phyloP scores from a whole-genome alignment of 2,113 vertebrate genomes.

The Crotophaga sulcirostris region DNA sequence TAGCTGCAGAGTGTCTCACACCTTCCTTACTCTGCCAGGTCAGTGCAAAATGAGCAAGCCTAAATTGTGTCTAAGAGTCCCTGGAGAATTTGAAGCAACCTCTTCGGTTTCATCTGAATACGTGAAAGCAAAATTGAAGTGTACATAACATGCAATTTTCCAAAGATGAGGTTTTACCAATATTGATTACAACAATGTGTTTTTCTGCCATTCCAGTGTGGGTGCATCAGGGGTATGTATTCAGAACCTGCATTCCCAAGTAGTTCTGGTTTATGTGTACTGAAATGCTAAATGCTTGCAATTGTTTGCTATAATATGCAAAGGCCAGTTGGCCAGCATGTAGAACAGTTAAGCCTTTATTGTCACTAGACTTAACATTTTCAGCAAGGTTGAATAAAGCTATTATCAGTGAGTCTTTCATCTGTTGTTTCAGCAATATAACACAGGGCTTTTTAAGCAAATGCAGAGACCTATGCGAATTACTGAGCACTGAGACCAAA shows the following conservation, averaged over 20 bases:
- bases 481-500: neutral
- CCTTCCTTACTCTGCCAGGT: neutral
- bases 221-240: neutral
- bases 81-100: neutral
- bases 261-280: neutral
- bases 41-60: neutral
- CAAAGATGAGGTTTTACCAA: neutral
- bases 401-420: conserved; percentile 10
- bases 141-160: neutral
- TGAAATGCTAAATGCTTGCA: conserved; percentile 29
- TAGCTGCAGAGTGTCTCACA: neutral
- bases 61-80: neutral
- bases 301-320: conserved; percentile 11
- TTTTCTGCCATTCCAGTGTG: neutral
- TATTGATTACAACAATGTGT: neutral
- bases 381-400: conserved; percentile 52
- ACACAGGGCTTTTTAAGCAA: neutral
- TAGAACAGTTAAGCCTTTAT: conserved; percentile 58
- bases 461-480: neutral
- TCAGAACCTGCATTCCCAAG: neutral
- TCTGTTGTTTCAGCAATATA: conserved; percentile 18
- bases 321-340: neutral
- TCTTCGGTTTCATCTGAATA: neutral
- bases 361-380: conserved; percentile 48
- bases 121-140: neutral